Evolutionary conservation across 2,113 vertebrate genomes (phyloP), one percentile per base, ranked within the genome.

Genomic region (Ailuropoda melanoleuca): DNA sequence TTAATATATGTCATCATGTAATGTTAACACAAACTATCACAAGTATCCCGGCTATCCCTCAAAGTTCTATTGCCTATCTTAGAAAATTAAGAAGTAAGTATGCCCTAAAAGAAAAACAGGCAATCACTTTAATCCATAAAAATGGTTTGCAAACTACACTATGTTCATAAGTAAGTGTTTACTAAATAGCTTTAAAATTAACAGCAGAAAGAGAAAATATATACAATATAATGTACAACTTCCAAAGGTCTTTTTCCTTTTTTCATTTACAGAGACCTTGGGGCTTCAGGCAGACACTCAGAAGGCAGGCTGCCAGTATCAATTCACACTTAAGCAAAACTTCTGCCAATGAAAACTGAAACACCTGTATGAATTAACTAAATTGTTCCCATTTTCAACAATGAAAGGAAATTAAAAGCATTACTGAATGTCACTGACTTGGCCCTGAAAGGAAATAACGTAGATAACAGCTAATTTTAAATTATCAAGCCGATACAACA

Each of bases 371-470:
- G 92, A 92, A 94, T 93, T 82, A 96, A 93, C 88, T 84, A 97
- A 97, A 95, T 81, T 89, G 64, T 96, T 96, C 90, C 80, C 81
- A 88, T 96, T 96, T 97, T 82, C 90, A 98, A 98, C 98, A 98
- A 98, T 97, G 92, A 98, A 86, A 96, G 98, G 97, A 98, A 97
- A 98, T 98, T 95, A 85, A 97, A 97, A 97, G 62, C 88, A 97
- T 93, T 96, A 94, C n/a, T 90, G 39, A 95, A 96, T 89, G 91
- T 96, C 93, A 95, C 82, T 91, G 91, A 80, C 74, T 96, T 98
- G 97, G 97, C 97, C 96, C 77, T 97, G 80, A 88, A 77, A 95
- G 97, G 94, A 98, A 98, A 96, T 97, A 90, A 97, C 4, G 3
- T 85, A 93, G 95, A 84, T 88, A 97, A 92, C 90, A 92, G 90